Percentiles rank a stretch among this genome's conserved stretches.
Evolutionary conservation across 2,888 invertebrate genomes (phyloP).

Genomic region (Thyatira batis): DNA sequence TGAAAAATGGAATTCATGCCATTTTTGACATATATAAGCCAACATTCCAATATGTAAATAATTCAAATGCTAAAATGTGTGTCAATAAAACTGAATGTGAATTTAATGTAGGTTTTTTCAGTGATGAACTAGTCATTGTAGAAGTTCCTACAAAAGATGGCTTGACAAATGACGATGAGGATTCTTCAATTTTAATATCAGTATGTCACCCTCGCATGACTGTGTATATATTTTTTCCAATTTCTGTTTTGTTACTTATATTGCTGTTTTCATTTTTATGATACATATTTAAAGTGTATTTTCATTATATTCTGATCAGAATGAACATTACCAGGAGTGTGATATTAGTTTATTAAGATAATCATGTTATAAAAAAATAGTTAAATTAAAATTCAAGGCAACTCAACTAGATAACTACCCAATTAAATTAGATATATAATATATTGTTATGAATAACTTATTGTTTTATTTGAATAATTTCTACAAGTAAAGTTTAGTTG

Average conservation of each 20-base stretch:
- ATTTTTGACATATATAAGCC: slow-evolving; percentile 93
- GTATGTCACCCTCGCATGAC: slow-evolving; percentile 90
- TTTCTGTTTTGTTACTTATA: slow-evolving; percentile 88
- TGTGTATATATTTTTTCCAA: slow-evolving; percentile 90
- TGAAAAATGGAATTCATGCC: slow-evolving; percentile 90
- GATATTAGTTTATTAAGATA: slow-evolving; percentile 74
- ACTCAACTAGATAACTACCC: background rate
- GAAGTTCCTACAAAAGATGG: slow-evolving; percentile 92
- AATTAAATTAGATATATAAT: background rate
- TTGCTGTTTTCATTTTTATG: slow-evolving; percentile 92
- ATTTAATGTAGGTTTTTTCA: slow-evolving; percentile 87
- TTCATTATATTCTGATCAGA: slow-evolving; percentile 63
- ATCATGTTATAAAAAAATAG: slow-evolving; percentile 21
- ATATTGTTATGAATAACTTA: background rate
- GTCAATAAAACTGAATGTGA: slow-evolving; percentile 89
- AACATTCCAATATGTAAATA: slow-evolving; percentile 89
- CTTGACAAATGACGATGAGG: slow-evolving; percentile 88
- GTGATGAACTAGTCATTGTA: slow-evolving; percentile 90
- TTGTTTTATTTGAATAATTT: too few species aligned
- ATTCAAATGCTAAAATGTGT: slow-evolving; percentile 85
- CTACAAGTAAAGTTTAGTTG: too few species aligned
- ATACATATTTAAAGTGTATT: slow-evolving; percentile 61
- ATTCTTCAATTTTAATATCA: slow-evolving; percentile 87
- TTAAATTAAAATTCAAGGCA: slow-evolving; percentile 17
- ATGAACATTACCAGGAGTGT: slow-evolving; percentile 74